Evolutionary conservation across 2,113 vertebrate species (phyloP), one percentile per base, ranked within the genome.

Genomic region (Rhadina sibilatrix): DNA sequence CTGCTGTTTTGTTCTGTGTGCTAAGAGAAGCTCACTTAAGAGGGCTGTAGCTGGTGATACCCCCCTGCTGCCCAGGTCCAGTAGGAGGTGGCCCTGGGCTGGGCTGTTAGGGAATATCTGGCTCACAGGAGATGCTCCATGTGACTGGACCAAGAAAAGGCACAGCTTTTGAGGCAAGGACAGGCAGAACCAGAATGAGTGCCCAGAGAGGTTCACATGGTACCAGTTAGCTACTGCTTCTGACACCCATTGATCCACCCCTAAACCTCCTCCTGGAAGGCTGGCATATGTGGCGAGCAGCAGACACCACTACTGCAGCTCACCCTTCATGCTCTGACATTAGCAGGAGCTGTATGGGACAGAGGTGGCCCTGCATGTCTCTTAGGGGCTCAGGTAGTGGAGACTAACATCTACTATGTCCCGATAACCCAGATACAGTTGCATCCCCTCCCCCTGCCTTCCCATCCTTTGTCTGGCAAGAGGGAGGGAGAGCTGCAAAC

Each of bases 401-500:
- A 54, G 40, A 42, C 24, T 56, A 81, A 60, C 30, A 57, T 49
- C 54, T 52, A 21, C 14, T 24, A 10, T 66, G 69, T 76, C 64
- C 90, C 1, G 1, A 94, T 95, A 97, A 95, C 95, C 93, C 87
- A 97, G 85, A 96, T 96, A 87, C 31, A 76, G 76, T 21, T 4
- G 0, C 24, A 72, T 89, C 82, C 90, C 95, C 91, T 94, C 87
- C 93, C 93, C 54, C 94, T 86, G 71, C 78, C 75, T 96, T 95
- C 53, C 90, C 8, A 2, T 93, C 72, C 89, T 95, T 96, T 97
- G 96, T 96, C 90, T 96, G 63, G 78, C 61, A 90, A 66, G 65
- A 92, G 65, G 52, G 68, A 94, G 86, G 87, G 88, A 93, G 46
- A 35, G 54, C 79, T 77, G 87, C 90, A 85, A 92, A 91, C 66